phyloP scores from a whole-genome alignment of 2,113 vertebrate genomes.

The Heterocephalus glaber region DNA sequence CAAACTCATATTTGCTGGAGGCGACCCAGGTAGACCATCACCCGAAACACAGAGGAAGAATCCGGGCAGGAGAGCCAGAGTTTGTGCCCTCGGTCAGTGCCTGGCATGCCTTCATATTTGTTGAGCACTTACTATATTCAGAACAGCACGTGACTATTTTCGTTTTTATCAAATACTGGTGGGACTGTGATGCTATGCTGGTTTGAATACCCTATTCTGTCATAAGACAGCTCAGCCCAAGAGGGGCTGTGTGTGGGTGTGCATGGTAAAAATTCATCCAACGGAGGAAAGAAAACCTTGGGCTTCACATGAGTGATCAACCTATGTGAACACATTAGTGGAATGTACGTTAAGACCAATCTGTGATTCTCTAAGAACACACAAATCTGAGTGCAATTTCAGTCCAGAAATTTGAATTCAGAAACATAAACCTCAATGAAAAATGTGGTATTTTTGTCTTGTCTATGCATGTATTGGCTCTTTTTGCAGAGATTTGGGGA shows the following conservation, averaged over 20 bases:
- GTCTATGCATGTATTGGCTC: neutral
- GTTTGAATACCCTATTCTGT: neutral
- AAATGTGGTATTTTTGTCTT: neutral
- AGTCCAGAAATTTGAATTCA: neutral
- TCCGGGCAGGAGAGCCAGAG: neutral
- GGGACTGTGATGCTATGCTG: neutral
- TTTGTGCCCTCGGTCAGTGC: neutral
- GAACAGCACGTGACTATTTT: neutral
- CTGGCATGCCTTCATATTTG: neutral
- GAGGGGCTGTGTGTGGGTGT: neutral
- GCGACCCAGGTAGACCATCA: neutral
- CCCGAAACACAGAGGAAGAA: neutral
- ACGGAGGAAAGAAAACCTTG: neutral
- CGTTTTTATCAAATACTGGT: neutral
- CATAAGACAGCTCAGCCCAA: neutral
- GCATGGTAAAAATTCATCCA: neutral
- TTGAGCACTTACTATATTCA: neutral
- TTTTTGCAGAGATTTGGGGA: neutral
- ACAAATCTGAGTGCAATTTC: neutral
- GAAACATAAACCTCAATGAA: slow-evolving; percentile 1
- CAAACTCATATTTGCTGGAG: neutral
- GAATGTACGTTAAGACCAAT: neutral
- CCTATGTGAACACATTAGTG: neutral
- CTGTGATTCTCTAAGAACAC: neutral
- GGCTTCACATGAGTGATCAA: neutral